These are phyloP conservation scores for Melanotaenia trifasciata DNA, from an alignment of 2,797 vertebrate genomes.

Conservation along the genomic window DNA sequence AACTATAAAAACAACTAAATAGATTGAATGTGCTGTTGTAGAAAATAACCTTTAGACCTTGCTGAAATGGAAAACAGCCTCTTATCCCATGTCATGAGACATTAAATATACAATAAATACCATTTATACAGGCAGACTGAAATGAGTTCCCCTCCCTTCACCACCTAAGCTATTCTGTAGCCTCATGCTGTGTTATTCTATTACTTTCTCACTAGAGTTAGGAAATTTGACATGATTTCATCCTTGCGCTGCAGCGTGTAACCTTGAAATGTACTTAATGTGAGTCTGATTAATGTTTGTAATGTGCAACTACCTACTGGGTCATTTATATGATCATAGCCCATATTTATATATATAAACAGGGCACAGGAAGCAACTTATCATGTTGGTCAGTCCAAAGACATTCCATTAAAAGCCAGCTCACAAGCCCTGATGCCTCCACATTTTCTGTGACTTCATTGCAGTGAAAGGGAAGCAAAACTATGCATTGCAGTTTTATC, in stretches of 20 bases:
- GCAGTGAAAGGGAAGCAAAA: slow-evolving; percentile 42
- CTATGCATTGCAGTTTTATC: slow-evolving; percentile 17
- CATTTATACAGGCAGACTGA: slow-evolving; percentile 61
- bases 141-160: slow-evolving; percentile 55
- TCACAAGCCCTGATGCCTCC: slow-evolving; percentile 51
- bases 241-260: slow-evolving; percentile 45
- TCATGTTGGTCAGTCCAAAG: slow-evolving; percentile 57
- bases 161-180: slow-evolving; percentile 48
- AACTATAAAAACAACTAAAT: slow-evolving; percentile 31
- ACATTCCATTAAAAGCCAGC: slow-evolving; percentile 66
- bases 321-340: slow-evolving; percentile 72
- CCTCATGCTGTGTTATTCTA: slow-evolving; percentile 65
- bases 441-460: slow-evolving; percentile 34
- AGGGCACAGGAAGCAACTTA: slow-evolving; percentile 60
- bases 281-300: slow-evolving; percentile 72
- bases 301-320: slow-evolving; percentile 59
- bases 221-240: slow-evolving; percentile 55
- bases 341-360: slow-evolving; percentile 65
- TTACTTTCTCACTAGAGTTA: slow-evolving; percentile 63
- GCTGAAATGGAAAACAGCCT: slow-evolving; percentile 59
- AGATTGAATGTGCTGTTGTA: slow-evolving; percentile 28
- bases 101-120: slow-evolving; percentile 73
- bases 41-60: slow-evolving; percentile 43
- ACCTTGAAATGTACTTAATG: slow-evolving; percentile 74
- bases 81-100: slow-evolving; percentile 55